Percentiles rank a stretch among this genome's conserved stretches.
Conservation (phyloP, 2,888 invertebrate species). For the Aphodius sticticus region DNA sequence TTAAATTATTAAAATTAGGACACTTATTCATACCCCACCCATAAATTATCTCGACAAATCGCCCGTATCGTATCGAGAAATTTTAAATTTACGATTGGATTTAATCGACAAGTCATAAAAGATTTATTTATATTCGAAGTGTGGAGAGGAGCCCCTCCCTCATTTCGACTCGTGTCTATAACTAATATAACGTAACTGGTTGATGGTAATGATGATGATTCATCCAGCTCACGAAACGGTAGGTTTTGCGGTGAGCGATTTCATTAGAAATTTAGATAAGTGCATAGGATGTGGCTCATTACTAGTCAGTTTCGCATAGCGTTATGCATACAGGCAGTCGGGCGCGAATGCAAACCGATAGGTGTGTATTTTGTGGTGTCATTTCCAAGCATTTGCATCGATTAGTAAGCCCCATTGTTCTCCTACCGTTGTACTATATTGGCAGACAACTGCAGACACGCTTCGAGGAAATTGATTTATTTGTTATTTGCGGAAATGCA, state of each 20-base stretch:
- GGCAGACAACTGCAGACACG: background rate
- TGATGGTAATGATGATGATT: background rate
- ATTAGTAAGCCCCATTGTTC: background rate
- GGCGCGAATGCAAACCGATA: background rate
- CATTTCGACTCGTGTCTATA: background rate
- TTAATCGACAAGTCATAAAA: background rate
- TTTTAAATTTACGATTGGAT: background rate
- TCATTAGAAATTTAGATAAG: background rate
- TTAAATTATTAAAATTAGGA: too few relatives aligned
- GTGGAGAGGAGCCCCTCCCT: too few relatives aligned
- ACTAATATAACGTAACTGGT: too few relatives aligned
- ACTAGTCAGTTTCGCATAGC: background rate
- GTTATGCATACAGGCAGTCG: background rate
- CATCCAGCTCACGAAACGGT: background rate
- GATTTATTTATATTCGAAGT: background rate
- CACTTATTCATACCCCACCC: background rate
- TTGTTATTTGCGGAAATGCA: too few relatives aligned
- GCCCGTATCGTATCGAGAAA: background rate
- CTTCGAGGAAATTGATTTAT: too few relatives aligned
- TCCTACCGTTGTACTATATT: background rate
- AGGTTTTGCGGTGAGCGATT: background rate
- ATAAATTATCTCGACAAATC: background rate
- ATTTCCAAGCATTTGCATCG: background rate
- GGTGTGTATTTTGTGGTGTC: background rate
- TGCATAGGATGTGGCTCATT: background rate